Base-by-base conservation (phyloP, 2,888 invertebrate genomes). In the Drosophila putrida region DNA sequence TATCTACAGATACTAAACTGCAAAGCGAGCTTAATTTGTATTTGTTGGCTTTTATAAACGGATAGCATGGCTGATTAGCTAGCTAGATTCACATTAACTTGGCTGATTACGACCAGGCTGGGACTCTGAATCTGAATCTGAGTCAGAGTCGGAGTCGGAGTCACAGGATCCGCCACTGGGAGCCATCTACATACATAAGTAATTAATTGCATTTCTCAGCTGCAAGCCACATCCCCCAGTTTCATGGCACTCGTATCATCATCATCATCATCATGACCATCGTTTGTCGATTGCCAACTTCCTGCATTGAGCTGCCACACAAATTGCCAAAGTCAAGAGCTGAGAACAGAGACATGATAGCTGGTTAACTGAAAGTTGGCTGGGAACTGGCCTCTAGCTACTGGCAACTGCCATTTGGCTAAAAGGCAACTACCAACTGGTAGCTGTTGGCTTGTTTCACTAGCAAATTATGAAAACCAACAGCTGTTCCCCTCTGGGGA, bases 221-320 rank as follows among this genome's bases (percentile, higher is more conserved):
- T 39, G 35, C 64, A 58, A 20, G 54, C 58, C 50, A 50, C 63
- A 82, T 59, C 69, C 50, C 62, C 59, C 43, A 81, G 43, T 44
- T 72, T 60, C 67, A 71, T 54, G 76, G 62, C 31, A 28, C 28
- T 62, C 53, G 9, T 49, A 46, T 39, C 46, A 63, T 54, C 63
- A 75, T 67, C 82, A 58, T 67, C 49, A 68, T 68, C 82, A 58
- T 68, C 49, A 68, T 68, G 60, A 53, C 47, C 75, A 80, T 80
- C 80, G 70, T 78, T 83, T 75, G 84, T 81, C 89, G 82, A 84
- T 84, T 87, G 82, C 76, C 88, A 81, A 78, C 83, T 84, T 89
- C 83, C 89, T 83, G 83, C 71, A 69, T 63, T 58, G 69, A 73
- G 61, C 47, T 53, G 64, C 60, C 60, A 51, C 71, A 65, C 75